Evolutionary conservation across 2,888 invertebrate species (phyloP).

Genomic region (Halocaridina rubra): DNA sequence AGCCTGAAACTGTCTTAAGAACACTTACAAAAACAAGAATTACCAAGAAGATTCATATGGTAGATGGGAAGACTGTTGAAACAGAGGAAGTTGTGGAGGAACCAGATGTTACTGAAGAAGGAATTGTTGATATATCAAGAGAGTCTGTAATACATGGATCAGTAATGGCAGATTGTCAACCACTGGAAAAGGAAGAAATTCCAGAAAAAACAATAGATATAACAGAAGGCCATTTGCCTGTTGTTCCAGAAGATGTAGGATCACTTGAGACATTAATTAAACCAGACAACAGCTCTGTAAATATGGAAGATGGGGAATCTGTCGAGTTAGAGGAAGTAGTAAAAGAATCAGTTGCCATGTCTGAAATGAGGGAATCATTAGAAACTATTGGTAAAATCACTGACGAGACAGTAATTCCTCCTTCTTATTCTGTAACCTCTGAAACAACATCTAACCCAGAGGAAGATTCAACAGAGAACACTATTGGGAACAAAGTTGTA

Average conservation of each 20-base stretch:
- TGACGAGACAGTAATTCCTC: too few relatives aligned
- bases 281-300: too few relatives aligned
- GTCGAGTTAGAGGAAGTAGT: constrained; percentile 39
- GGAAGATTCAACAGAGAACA: neutral
- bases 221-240: too few relatives aligned
- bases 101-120: constrained; percentile 31
- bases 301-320: too few relatives aligned
- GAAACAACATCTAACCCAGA: constrained; percentile 3
- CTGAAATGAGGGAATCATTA: constrained; percentile 13
- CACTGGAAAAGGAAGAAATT: too few relatives aligned
- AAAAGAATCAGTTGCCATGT: constrained; percentile 36
- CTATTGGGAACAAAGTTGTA: neutral
- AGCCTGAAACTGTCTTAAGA: constrained; percentile 16
- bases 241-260: too few relatives aligned
- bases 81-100: constrained; percentile 39
- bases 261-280: too few relatives aligned
- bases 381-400: too few relatives aligned
- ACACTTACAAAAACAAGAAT: constrained; percentile 30
- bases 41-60: constrained; percentile 18
- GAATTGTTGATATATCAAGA: constrained; percentile 37
- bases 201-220: too few relatives aligned
- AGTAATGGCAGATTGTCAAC: constrained; percentile 33
- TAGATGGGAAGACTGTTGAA: constrained; percentile 40
- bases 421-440: constrained; percentile 20
- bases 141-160: too few relatives aligned